These are phyloP conservation scores for Chymomyza amoena DNA, from an alignment of 2,888 invertebrate species.

Conservation along the genomic window DNA sequence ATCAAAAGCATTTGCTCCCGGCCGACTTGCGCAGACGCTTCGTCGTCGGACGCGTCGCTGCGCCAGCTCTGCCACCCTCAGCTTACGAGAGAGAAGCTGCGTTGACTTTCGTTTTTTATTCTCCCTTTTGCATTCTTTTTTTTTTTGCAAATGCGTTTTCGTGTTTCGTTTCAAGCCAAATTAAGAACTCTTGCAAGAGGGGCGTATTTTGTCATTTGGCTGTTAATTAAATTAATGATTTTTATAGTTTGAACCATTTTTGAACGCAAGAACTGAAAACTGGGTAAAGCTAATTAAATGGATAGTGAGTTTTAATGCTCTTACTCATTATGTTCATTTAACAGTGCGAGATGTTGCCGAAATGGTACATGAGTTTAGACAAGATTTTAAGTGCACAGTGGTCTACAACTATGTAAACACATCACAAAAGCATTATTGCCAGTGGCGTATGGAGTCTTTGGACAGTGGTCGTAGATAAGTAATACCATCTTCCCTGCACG, in stretches of 20 bases:
- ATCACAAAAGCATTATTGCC: too few relatives aligned
- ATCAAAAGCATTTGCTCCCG: neutral
- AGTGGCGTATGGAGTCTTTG: too few relatives aligned
- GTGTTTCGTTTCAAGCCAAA: conserved; percentile 53
- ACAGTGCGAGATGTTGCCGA: neutral
- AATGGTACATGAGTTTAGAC: neutral
- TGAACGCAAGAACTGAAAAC: neutral
- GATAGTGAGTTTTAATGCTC: neutral
- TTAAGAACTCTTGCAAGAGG: conserved; percentile 53
- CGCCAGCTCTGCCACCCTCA: conserved; percentile 1
- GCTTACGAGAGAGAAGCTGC: neutral
- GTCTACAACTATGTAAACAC: too few relatives aligned
- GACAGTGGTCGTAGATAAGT: too few relatives aligned
- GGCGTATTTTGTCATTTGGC: conserved; percentile 39
- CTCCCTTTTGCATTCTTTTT: conserved; percentile 22
- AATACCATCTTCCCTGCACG: too few relatives aligned
- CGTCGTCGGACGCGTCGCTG: neutral
- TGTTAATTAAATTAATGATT: conserved; percentile 38
- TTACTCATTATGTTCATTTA: neutral
- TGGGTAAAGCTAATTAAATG: neutral
- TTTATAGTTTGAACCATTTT: neutral
- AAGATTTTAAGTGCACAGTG: neutral
- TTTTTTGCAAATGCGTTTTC: neutral
- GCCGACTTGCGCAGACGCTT: neutral
- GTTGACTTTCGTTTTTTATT: conserved; percentile 16